A percentile compares a stretch with the other conserved stretches of the same genome.
Evolutionary conservation across 2,797 vertebrate genomes (phyloP).

Genomic region (Apogon hyalosoma): DNA sequence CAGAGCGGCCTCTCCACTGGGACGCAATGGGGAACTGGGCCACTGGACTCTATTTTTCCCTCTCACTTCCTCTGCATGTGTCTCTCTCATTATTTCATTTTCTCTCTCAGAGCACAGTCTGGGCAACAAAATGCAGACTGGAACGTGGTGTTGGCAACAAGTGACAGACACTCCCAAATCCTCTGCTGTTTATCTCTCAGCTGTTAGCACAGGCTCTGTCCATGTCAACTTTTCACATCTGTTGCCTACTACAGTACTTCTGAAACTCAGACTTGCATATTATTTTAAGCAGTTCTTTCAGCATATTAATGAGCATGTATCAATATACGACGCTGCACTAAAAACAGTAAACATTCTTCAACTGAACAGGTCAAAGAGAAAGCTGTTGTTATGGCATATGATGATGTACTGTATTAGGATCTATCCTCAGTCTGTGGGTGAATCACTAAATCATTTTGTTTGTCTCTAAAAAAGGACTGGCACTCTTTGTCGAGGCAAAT

Average conservation of each 20-base stretch:
- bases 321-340: background rate
- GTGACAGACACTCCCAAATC: conserved; percentile 61
- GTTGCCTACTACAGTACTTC: background rate
- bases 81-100: conserved; percentile 55
- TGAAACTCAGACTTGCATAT: conserved; percentile 20
- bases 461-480: background rate
- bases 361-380: background rate
- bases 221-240: conserved; percentile 33
- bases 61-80: conserved; percentile 59
- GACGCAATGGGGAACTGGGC: conserved; percentile 51
- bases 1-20: conserved; percentile 52
- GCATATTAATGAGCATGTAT: background rate
- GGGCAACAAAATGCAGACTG: conserved; percentile 59
- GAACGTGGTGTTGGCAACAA: conserved; percentile 70
- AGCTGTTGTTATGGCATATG: background rate
- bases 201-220: conserved; percentile 43
- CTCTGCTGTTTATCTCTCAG: conserved; percentile 61
- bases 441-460: background rate
- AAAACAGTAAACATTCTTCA: background rate
- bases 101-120: conserved; percentile 58
- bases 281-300: background rate
- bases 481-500: background rate
- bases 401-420: background rate
- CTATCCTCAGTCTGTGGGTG: background rate
- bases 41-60: conserved; percentile 44